Percentiles rank a stretch among this genome's conserved stretches.
Conservation (phyloP, 2,888 invertebrate genomes). For the Rotaria magnacalcarata region DNA sequence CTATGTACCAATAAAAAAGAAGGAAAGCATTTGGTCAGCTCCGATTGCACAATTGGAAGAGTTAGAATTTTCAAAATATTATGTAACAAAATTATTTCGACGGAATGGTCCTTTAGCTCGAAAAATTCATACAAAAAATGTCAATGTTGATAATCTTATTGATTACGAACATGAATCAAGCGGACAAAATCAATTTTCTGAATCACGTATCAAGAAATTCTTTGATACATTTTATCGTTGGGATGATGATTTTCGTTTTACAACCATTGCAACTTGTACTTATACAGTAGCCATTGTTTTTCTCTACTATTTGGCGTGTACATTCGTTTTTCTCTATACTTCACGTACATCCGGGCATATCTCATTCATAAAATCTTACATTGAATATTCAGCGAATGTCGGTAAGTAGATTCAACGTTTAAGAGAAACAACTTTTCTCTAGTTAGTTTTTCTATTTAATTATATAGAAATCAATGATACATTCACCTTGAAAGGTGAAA, state of each 20-base stretch:
- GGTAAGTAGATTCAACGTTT: too few species aligned
- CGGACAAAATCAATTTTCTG: background rate
- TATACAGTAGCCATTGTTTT: background rate
- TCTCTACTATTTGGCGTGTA: conserved; percentile 16
- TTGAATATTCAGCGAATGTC: too few species aligned
- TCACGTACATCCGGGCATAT: too few species aligned
- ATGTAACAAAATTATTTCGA: conserved; percentile 30
- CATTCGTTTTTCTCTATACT: background rate
- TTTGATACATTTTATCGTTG: too few species aligned
- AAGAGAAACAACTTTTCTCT: background rate
- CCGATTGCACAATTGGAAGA: background rate
- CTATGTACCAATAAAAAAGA: background rate
- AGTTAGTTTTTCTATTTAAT: background rate
- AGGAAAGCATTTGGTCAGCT: background rate
- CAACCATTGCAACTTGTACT: background rate
- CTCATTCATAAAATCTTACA: too few species aligned
- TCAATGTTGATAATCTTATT: background rate
- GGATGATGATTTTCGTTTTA: background rate
- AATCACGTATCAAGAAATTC: background rate
- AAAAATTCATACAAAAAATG: background rate
- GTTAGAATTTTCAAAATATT: background rate
- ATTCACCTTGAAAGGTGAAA: background rate
- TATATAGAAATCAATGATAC: too few species aligned
- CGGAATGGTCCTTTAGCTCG: background rate
- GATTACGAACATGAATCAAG: background rate